Conservation (phyloP, 1,140 invertebrate species). For the Zaprionus taronus region DNA sequence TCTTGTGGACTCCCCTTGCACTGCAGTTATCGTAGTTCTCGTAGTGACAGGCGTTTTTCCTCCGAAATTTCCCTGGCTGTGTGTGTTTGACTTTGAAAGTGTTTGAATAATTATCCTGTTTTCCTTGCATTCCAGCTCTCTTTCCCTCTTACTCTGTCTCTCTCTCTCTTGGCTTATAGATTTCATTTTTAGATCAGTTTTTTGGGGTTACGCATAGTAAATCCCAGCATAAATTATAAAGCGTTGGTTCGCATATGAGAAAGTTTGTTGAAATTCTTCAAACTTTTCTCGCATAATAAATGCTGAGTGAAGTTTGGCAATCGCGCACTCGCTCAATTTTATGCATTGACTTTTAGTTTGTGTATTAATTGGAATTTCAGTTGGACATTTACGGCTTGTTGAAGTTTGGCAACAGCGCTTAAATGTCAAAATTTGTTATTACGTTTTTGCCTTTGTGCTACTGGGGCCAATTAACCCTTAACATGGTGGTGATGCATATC, state of each 20-base stretch:
- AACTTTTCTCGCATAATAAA: conserved; percentile 7
- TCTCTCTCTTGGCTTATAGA: conserved; percentile 10
- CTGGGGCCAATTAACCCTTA: conserved; percentile 1
- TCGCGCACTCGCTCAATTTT: not conserved
- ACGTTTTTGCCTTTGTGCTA: not conserved
- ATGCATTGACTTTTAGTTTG: conserved; percentile 5
- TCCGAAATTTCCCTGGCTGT: conserved; percentile 23
- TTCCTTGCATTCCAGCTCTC: conserved; percentile 32
- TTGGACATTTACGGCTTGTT: not conserved
- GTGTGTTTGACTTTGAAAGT: conserved; percentile 73
- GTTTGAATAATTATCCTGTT: conserved; percentile 80
- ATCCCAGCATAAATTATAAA: conserved; percentile 41
- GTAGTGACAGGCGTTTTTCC: conserved; percentile 32
- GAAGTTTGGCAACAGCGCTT: not conserved
- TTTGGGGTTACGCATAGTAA: conserved; percentile 23
- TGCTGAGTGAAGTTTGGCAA: conserved; percentile 12
- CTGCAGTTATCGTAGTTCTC: conserved; percentile 42
- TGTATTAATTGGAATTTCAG: not conserved
- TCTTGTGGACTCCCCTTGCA: conserved; percentile 16
- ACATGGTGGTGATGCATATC: too few species aligned
- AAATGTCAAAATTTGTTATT: conserved; percentile 2
- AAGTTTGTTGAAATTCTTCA: conserved; percentile 8
- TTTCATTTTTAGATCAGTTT: conserved; percentile 41
- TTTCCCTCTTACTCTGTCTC: not conserved
- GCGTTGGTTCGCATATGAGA: not conserved